A percentile compares a stretch with the other conserved stretches of the same genome.
These are phyloP conservation scores for Tenualosa ilisha DNA, from an alignment of 2,797 vertebrate species.

Conservation along the genomic window DNA sequence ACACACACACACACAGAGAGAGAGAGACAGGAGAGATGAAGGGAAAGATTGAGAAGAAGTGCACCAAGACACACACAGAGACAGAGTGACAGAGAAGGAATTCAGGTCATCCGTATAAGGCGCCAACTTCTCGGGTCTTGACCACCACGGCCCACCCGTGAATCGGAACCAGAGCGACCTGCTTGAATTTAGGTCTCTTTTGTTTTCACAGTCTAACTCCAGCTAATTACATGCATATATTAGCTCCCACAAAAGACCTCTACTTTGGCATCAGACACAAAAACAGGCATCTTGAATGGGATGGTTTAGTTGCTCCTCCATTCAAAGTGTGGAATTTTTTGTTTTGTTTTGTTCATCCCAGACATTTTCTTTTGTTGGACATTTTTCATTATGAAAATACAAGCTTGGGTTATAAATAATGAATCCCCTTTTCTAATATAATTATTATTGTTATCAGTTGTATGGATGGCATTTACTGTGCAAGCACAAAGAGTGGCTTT, in stretches of 20 bases:
- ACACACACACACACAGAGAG: slow-evolving; percentile 16
- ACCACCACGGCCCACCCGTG: neutral
- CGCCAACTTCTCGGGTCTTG: neutral
- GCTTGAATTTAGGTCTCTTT: slow-evolving; percentile 42
- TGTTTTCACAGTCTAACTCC: slow-evolving; percentile 44
- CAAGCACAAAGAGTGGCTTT: slow-evolving; percentile 44
- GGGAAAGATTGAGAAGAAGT: neutral
- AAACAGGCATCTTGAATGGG: slow-evolving; percentile 17
- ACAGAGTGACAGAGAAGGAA: neutral
- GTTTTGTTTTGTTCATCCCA: slow-evolving; percentile 26
- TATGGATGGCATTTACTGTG: slow-evolving; percentile 48
- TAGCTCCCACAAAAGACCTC: slow-evolving; percentile 29
- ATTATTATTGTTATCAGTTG: slow-evolving; percentile 51
- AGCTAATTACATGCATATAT: slow-evolving; percentile 52
- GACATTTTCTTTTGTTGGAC: slow-evolving; percentile 29
- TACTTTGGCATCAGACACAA: slow-evolving; percentile 27
- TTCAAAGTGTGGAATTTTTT: neutral
- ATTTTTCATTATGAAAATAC: slow-evolving; percentile 45
- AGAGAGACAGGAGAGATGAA: neutral
- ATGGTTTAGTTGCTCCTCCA: neutral
- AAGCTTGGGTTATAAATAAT: slow-evolving; percentile 47
- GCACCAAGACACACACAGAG: neutral
- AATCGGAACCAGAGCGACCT: neutral
- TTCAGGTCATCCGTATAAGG: neutral
- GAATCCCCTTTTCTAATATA: slow-evolving; percentile 37